Base-by-base conservation (phyloP, 1,140 invertebrate species). In the Ostrea denselamellosa region DNA sequence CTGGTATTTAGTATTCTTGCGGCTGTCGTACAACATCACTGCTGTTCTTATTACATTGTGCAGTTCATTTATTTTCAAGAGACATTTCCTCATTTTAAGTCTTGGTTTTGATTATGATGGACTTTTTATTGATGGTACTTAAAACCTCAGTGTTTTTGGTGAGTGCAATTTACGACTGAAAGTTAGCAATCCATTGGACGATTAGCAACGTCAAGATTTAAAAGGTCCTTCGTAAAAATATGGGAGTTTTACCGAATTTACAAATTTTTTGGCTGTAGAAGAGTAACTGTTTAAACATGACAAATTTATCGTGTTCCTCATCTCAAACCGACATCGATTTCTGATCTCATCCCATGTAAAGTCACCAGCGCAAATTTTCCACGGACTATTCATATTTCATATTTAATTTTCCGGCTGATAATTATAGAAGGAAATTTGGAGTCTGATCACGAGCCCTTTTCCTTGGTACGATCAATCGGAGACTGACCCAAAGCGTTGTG, bases 391-490 rank as follows among this genome's bases (percentile, higher is more conserved):
- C 68, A 77, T 77, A 77, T 77, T 77, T 77, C 68, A 77, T 77
- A 77, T 77, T 77, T 77, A 77, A 77, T 77, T 77, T 77, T 77
- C 68, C 68, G 68, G 68, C 28, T 77, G 68, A 77, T 77, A 77
- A 77, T 77, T 77, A 77, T 77, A 14, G 68, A 28, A 77, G 68
- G 68, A 77, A 77, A 77, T 77, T 77, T 25, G 68, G 68, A 77
- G 68, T 77, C 68, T 77, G 68, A 77, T 77, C 68, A 28, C 68
- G 68, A 77, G 25, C 28, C 68, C 8, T 77, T 77, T 34, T 77
- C 25, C 68, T 10, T 77, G 9, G 22, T 25, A 28, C 68, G 68
- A 77, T 77, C 68, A 77, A 77, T 77, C 68, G 68, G 68, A 34
- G 28, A 77, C 9, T 77, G 68, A 77, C 68, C 68, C 68, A 34